phyloP scores from a whole-genome alignment of 2,113 vertebrate genomes.

The Pterocles orientalis region DNA sequence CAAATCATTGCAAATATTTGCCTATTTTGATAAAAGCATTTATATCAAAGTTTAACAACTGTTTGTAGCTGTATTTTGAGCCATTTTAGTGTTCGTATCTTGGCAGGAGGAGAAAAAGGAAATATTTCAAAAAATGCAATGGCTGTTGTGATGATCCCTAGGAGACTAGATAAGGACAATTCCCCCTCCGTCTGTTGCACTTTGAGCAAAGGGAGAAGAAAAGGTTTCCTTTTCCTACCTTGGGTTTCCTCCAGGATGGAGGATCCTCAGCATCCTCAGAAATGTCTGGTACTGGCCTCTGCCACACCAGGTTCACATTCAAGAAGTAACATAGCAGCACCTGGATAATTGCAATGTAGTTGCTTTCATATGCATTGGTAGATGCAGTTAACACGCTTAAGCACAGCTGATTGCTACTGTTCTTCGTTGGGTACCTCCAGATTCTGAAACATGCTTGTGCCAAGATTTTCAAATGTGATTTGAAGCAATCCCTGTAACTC shows the following conservation, averaged over 20 bases:
- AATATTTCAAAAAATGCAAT: neutral
- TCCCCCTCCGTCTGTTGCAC: neutral
- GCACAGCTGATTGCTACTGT: neutral
- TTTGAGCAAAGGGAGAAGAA: neutral
- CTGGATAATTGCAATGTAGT: neutral
- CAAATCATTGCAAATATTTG: slow-evolving; percentile 6
- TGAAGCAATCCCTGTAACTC: neutral
- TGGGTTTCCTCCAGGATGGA: neutral
- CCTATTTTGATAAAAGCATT: neutral
- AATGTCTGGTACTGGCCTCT: neutral
- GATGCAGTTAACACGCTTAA: neutral
- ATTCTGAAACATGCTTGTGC: neutral
- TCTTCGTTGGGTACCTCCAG: neutral
- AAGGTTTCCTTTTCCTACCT: neutral
- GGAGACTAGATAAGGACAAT: neutral
- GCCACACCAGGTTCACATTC: neutral
- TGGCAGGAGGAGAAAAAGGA: neutral
- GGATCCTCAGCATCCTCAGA: neutral
- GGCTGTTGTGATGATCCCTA: neutral
- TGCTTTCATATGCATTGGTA: neutral
- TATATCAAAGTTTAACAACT: neutral
- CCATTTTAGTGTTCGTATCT: neutral
- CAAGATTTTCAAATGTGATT: neutral
- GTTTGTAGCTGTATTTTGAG: neutral
- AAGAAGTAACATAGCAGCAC: neutral